Evolutionary conservation across 2,797 vertebrate species (phyloP).

Genomic region (Pterois miles): DNA sequence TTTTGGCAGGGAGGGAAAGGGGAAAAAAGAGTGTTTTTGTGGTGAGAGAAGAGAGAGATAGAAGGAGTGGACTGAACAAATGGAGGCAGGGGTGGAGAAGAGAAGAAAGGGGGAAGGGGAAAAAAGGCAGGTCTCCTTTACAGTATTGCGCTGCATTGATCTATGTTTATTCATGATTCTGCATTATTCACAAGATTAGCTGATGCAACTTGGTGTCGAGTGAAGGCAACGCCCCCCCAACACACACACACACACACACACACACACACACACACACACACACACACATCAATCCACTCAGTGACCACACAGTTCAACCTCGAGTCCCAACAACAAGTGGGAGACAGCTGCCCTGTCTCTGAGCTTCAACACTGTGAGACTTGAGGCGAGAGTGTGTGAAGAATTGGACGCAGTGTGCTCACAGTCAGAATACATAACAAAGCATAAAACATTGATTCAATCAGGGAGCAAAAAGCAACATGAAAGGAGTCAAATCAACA

Average conservation of each 20-base stretch:
- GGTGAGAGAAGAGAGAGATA: conserved; percentile 31
- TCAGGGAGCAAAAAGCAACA: conserved; percentile 60
- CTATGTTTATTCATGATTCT: conserved; percentile 79
- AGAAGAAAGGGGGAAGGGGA: conserved; percentile 21
- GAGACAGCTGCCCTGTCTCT: conserved; percentile 45
- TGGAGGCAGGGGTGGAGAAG: conserved; percentile 30
- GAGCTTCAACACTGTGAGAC: conserved; percentile 36
- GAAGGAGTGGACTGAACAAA: conserved; percentile 33
- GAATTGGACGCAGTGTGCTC: conserved; percentile 30
- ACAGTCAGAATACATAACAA: conserved; percentile 62
- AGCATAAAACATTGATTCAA: conserved; percentile 68
- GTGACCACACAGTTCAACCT: conserved; percentile 62
- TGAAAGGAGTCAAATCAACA: conserved; percentile 56
- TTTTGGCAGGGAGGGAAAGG: conserved; percentile 53
- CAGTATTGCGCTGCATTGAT: conserved; percentile 55
- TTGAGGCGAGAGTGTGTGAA: conserved; percentile 3
- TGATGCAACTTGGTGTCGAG: conserved; percentile 76
- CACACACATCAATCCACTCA: conserved; percentile 35
- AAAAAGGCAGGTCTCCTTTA: conserved; percentile 60
- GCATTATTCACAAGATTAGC: conserved; percentile 79
- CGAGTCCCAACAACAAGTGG: conserved; percentile 56
- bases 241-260: background rate
- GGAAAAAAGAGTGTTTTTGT: conserved; percentile 47
- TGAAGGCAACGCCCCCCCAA: conserved; percentile 58
- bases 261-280: background rate